Evolutionary conservation across 2,888 invertebrate genomes (phyloP).

Genomic region (Tachina lurida): DNA sequence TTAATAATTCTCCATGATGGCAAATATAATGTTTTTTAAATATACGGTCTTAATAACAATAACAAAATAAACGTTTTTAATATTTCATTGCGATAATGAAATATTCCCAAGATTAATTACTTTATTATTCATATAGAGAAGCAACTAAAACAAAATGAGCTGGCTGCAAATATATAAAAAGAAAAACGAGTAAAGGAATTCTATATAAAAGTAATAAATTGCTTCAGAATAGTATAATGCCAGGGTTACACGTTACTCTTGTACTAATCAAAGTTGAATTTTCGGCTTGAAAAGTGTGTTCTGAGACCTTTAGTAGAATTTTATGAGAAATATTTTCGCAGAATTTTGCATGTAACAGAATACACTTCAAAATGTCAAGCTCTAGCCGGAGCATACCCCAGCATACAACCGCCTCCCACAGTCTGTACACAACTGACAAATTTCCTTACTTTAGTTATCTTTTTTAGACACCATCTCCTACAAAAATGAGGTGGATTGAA

Average conservation of each 20-base stretch:
- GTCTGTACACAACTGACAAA: no score
- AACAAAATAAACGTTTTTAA: conserved; percentile 55
- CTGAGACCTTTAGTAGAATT: no score
- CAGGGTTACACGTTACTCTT: neutral
- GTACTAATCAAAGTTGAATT: no score
- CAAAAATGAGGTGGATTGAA: no score
- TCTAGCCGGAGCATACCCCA: no score
- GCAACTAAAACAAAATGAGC: neutral
- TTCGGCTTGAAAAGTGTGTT: no score
- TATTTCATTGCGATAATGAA: conserved; percentile 53
- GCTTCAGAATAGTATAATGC: neutral
- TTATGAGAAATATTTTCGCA: no score
- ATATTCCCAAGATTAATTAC: conserved; percentile 61
- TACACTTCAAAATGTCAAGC: no score
- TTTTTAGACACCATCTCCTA: no score
- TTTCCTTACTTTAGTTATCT: no score
- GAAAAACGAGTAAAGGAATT: neutral
- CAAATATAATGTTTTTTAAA: conserved; percentile 60
- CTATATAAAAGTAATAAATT: conserved; percentile 24
- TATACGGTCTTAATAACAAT: conserved; percentile 60
- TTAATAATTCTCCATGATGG: conserved; percentile 25
- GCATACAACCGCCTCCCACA: no score
- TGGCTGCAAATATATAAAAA: neutral
- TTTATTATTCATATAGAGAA: conserved; percentile 54
- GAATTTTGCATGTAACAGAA: no score